A percentile compares a stretch with the other conserved stretches of the same genome.
These are phyloP conservation scores for Pseudocheirus occidentalis DNA, from an alignment of 2,797 vertebrate genomes.

Conservation along the genomic window DNA sequence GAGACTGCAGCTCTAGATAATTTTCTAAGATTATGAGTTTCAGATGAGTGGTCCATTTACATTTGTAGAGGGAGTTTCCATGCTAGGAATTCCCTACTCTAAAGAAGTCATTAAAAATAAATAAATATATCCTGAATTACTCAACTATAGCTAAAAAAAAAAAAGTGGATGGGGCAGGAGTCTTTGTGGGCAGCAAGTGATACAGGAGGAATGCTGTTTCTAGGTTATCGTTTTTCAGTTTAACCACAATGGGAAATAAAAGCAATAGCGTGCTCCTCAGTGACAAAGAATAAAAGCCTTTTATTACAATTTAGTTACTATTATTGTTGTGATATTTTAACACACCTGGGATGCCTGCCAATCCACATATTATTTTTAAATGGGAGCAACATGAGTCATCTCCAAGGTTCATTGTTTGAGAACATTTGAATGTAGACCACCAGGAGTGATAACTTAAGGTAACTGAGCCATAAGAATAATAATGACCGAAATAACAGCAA, in stretches of 20 bases:
- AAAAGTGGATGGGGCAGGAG: no score
- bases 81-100: neutral
- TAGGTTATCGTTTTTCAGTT: neutral
- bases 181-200: neutral
- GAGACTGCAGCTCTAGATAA: neutral
- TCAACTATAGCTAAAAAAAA: neutral
- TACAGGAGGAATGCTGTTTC: neutral
- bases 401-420: conserved; percentile 12
- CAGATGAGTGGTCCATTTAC: neutral
- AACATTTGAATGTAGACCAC: conserved; percentile 32
- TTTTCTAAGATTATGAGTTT: neutral
- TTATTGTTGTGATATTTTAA: conserved; percentile 40
- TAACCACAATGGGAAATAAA: conserved; percentile 27
- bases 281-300: conserved; percentile 32
- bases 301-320: conserved; percentile 44
- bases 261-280: neutral
- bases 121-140: neutral
- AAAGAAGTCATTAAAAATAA: neutral
- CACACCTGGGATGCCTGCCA: conserved; percentile 33
- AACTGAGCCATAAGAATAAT: conserved; percentile 24
- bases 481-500: conserved; percentile 6
- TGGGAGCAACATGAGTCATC: conserved; percentile 5
- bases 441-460: neutral
- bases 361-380: conserved; percentile 49
- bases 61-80: neutral